These are phyloP conservation scores for Stenchaetothrips biformis DNA, from an alignment of 2,888 invertebrate genomes.

Conservation along the genomic window DNA sequence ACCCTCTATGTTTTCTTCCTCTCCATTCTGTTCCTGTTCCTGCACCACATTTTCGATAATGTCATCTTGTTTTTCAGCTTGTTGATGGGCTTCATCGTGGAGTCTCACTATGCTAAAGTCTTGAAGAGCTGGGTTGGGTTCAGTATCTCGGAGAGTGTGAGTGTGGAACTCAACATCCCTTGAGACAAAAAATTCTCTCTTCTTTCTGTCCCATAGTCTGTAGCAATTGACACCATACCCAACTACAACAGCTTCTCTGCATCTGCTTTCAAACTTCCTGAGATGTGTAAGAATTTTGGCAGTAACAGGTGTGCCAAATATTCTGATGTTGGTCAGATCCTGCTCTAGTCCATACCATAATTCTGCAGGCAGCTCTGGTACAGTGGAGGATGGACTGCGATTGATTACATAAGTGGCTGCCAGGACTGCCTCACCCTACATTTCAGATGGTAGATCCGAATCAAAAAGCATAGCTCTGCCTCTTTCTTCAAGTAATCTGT, in stretches of 20 bases:
- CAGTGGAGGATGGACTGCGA: slow-evolving; percentile 20
- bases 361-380: slow-evolving; percentile 19
- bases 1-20: no score
- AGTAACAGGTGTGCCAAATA: slow-evolving; percentile 4
- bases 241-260: neutral
- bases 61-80: no score
- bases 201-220: slow-evolving; percentile 19
- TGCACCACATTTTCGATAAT: no score
- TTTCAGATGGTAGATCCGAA: neutral
- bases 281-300: neutral
- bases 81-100: no score
- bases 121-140: no score
- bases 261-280: slow-evolving; percentile 21
- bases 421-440: neutral
- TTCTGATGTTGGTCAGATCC: slow-evolving; percentile 19
- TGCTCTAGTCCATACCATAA: slow-evolving; percentile 20
- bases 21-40: no score
- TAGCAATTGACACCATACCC: slow-evolving; percentile 20
- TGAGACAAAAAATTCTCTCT: neutral
- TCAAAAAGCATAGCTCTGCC: neutral
- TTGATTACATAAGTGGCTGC: slow-evolving; percentile 8
- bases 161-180: neutral
- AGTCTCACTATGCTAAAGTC: no score
- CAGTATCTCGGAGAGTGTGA: no score
- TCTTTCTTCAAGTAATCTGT: no score